Conservation (phyloP, 1,140 invertebrate genomes). For the Nasonia longicornis region DNA sequence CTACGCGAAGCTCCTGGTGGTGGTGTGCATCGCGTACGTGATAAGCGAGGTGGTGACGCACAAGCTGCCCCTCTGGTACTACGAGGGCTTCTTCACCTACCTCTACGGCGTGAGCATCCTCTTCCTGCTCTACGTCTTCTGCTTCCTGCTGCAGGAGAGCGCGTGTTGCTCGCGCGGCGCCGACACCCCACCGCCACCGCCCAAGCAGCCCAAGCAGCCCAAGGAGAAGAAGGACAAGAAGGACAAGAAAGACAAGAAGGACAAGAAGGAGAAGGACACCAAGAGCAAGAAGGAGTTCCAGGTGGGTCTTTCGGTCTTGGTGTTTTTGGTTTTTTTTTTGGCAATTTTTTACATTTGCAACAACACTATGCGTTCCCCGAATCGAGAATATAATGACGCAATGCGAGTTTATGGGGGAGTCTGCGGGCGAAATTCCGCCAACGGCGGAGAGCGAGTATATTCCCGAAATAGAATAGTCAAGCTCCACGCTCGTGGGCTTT, state of each 20-base stretch:
- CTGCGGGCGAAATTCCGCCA: conserved; percentile 23
- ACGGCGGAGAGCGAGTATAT: conserved; percentile 17
- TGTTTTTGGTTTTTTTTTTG: not conserved
- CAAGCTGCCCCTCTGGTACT: conserved; percentile 89
- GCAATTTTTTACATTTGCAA: too few relatives aligned
- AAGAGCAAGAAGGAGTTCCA: conserved; percentile 72
- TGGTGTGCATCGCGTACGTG: conserved; percentile 91
- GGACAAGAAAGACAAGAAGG: conserved; percentile 68
- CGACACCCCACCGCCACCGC: conserved; percentile 76
- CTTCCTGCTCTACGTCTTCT: conserved; percentile 96
- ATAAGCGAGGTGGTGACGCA: conserved; percentile 93
- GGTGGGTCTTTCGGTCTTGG: conserved; percentile 50
- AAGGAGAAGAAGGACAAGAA: conserved; percentile 74
- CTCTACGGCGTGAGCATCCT: conserved; percentile 94
- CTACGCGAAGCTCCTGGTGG: conserved; percentile 91
- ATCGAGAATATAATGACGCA: conserved; percentile 42
- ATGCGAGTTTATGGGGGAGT: conserved; percentile 32
- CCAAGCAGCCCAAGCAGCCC: conserved; percentile 81
- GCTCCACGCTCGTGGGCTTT: not conserved
- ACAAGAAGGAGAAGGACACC: conserved; percentile 70
- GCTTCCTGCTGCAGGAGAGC: conserved; percentile 94
- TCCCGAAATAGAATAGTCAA: conserved; percentile 40
- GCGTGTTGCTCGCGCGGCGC: conserved; percentile 80
- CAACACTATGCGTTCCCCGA: not conserved
- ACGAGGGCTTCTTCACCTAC: conserved; percentile 98